Base-by-base conservation (phyloP, 2,113 vertebrate genomes). In the Grantiella picta region DNA sequence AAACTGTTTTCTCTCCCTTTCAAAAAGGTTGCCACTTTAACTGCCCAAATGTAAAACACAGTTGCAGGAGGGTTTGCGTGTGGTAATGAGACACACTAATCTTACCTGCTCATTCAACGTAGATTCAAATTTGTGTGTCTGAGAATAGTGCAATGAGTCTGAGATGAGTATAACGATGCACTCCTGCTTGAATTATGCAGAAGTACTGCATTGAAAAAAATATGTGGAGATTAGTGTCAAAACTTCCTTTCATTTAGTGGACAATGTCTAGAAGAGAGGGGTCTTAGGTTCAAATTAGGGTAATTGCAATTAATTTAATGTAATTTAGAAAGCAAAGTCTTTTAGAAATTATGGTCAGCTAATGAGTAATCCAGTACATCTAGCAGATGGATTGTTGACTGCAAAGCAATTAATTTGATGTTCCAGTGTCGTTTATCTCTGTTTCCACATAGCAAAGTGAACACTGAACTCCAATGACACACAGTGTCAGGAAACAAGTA, bases 61-160 rank as follows among this genome's bases (percentile, higher is more conserved):
- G 10, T 70, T 53, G n/a, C 40, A 85, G 82, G 79, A 80, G n/a
- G n/a, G 27, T 83, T 77, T 84, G 23, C 44, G 36, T 72, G 57
- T 87, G 25, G 22, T 75, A 70, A 72, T 52, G 54, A 77, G 49
- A 73, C 38, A 54, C 21, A 35, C 47, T 83, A 76, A 69, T 85
- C 80, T 82, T 92, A 92, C 66, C 92, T 95, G 28, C 42, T 93
- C 42, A 84, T 88, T 71, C 77, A 89, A 59, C 86, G 76, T 65
- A 72, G 57, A 96, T 97, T 94, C 82, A 91, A 88, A 93, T 89
- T 92, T 94, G 45, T 68, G 28, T 86, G 82, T 60, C 50, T 94
- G 38, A 91, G 66, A 81, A 90, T 78, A 73, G 59, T 27, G 18
- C 87, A 97, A 96, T 18, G 15, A 84, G 56, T 50, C 28, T 91